Conservation (phyloP, 1,140 invertebrate species). For the Drosophila repleta region DNA sequence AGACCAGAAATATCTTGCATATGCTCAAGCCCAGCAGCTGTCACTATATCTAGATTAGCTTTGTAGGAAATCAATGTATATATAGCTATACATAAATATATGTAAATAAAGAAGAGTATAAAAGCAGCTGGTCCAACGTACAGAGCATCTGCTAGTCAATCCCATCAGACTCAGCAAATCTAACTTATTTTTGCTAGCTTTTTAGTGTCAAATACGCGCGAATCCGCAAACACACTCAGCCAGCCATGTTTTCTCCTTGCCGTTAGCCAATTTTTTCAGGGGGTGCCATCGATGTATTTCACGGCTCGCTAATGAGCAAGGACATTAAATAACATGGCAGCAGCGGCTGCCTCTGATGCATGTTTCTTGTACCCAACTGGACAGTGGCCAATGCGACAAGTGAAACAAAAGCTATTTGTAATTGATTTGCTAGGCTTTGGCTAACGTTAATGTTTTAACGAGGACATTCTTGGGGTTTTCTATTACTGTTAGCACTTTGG, state of each 20-base stretch:
- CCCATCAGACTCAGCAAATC: too few relatives aligned
- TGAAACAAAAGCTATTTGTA: slow-evolving; percentile 47
- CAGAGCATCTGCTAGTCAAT: too few relatives aligned
- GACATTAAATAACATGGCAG: slow-evolving; percentile 66
- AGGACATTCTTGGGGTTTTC: slow-evolving; percentile 32
- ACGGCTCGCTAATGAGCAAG: slow-evolving; percentile 64
- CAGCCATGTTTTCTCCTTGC: slow-evolving; percentile 25
- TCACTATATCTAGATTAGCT: too few relatives aligned
- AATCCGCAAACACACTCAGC: slow-evolving; percentile 50
- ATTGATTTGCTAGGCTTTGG: slow-evolving; percentile 74
- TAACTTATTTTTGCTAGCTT: too few relatives aligned
- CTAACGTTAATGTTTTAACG: slow-evolving; percentile 55
- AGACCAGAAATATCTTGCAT: background rate
- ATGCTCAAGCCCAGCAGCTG: too few relatives aligned
- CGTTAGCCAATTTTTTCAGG: slow-evolving; percentile 16
- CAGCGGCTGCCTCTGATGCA: slow-evolving; percentile 57
- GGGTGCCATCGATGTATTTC: slow-evolving; percentile 38
- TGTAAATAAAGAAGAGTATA: too few relatives aligned
- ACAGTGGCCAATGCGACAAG: background rate
- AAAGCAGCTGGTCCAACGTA: too few relatives aligned
- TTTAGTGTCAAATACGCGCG: too few relatives aligned
- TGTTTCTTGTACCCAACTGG: slow-evolving; percentile 35
- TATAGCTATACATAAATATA: too few relatives aligned
- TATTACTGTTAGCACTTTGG: slow-evolving; percentile 17
- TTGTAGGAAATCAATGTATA: too few relatives aligned